Evolutionary conservation across 2,797 vertebrate species (phyloP).

Genomic region (Hipposideros larvatus): DNA sequence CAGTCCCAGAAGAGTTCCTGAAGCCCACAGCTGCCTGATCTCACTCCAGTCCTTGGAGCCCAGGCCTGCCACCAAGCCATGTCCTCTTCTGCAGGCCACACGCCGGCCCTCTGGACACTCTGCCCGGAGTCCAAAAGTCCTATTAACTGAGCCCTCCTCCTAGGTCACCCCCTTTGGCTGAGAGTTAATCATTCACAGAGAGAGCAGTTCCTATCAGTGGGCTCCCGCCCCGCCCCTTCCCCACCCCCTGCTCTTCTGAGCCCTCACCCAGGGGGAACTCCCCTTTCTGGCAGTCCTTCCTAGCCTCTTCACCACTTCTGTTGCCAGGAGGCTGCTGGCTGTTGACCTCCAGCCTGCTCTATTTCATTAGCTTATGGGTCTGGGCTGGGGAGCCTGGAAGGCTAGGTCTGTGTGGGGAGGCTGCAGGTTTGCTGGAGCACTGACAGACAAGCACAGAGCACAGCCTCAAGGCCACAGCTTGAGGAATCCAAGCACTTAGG

Average conservation of each 20-base stretch:
- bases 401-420: background rate
- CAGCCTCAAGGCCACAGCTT: background rate
- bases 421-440: background rate
- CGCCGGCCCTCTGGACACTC: background rate
- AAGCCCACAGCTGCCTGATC: conserved; percentile 15
- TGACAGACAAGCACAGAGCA: background rate
- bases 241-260: conserved; percentile 37
- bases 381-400: background rate
- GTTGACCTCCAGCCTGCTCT: conserved; percentile 53
- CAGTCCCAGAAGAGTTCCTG: background rate
- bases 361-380: background rate
- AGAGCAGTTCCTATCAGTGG: background rate
- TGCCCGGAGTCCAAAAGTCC: conserved; percentile 86
- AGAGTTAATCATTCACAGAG: conserved; percentile 77
- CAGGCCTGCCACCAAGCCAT: conserved; percentile 45
- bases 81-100: conserved; percentile 29
- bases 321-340: background rate
- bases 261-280: background rate
- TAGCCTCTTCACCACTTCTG: conserved; percentile 52
- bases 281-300: conserved; percentile 59
- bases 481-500: background rate
- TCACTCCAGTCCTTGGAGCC: conserved; percentile 7
- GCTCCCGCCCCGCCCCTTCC: background rate
- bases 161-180: conserved; percentile 47
- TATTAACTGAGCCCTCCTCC: conserved; percentile 74